phyloP scores from a whole-genome alignment of 2,797 vertebrate species.

The Limosa lapponica region DNA sequence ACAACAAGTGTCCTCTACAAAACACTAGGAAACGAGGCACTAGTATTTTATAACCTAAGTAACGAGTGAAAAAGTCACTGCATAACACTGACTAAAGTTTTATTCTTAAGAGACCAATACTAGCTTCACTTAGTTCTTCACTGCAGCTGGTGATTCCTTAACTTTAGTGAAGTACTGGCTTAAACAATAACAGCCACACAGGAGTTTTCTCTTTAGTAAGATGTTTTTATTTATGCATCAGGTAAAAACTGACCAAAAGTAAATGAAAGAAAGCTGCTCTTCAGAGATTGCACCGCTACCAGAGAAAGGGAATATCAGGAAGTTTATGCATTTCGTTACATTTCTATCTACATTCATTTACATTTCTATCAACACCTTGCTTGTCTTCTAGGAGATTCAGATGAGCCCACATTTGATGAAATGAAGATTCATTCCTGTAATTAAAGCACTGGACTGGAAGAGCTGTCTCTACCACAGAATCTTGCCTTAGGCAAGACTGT shows the following conservation, averaged over 20 bases:
- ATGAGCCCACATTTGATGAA: not conserved
- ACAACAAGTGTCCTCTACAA: accelerated
- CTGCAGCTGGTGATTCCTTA: not conserved
- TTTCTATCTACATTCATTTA: not conserved
- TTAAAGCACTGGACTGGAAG: not conserved
- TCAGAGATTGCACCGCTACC: not conserved
- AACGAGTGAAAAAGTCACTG: not conserved
- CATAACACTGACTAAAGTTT: not conserved
- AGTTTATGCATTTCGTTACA: not conserved
- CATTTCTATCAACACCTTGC: not conserved
- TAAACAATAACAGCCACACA: not conserved
- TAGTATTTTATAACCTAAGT: not conserved
- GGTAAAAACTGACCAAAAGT: not conserved
- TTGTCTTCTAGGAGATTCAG: not conserved
- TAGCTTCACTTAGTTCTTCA: not conserved
- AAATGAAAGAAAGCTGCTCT: not conserved
- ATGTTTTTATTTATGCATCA: not conserved
- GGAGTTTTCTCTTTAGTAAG: not conserved
- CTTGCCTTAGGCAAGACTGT: not conserved
- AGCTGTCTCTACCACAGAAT: not conserved
- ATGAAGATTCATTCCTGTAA: not conserved
- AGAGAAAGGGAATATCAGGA: not conserved
- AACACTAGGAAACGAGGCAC: not conserved
- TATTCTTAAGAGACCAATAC: not conserved
- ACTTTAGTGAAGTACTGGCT: not conserved